Conservation (phyloP, 2,888 invertebrate genomes). For the Gastracanthus pulcherrimus region DNA sequence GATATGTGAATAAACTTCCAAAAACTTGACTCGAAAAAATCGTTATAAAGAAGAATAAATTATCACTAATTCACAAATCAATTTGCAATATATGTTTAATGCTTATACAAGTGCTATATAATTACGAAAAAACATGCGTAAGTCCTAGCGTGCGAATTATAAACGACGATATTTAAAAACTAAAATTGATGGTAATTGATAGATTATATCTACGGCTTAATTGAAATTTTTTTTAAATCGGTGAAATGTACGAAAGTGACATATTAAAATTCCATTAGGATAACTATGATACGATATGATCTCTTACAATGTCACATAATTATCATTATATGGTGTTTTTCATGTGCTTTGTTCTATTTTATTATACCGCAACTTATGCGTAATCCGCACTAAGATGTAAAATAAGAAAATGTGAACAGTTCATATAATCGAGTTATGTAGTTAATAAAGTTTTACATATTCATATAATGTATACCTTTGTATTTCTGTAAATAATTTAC, state of each 20-base stretch:
- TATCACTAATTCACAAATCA: no score
- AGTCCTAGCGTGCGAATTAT: neutral
- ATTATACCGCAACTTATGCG: no score
- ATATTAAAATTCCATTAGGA: constrained; percentile 31
- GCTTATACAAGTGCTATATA: no score
- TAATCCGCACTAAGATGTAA: neutral
- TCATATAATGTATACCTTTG: no score
- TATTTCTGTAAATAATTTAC: no score
- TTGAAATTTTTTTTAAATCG: constrained; percentile 11
- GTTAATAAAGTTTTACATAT: neutral
- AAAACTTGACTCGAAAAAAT: no score
- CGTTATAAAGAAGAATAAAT: no score
- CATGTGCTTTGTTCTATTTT: neutral
- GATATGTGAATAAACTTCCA: no score
- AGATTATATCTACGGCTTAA: constrained; percentile 2
- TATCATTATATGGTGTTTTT: neutral
- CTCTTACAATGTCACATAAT: neutral
- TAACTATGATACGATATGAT: neutral
- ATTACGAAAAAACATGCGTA: no score
- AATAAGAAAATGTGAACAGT: neutral
- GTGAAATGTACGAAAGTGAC: constrained; percentile 4
- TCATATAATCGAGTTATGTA: neutral
- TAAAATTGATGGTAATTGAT: neutral
- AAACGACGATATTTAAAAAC: neutral
- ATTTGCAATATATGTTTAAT: no score